These are phyloP conservation scores for Potorous gilbertii DNA, from an alignment of 2,797 vertebrate species.

Conservation along the genomic window DNA sequence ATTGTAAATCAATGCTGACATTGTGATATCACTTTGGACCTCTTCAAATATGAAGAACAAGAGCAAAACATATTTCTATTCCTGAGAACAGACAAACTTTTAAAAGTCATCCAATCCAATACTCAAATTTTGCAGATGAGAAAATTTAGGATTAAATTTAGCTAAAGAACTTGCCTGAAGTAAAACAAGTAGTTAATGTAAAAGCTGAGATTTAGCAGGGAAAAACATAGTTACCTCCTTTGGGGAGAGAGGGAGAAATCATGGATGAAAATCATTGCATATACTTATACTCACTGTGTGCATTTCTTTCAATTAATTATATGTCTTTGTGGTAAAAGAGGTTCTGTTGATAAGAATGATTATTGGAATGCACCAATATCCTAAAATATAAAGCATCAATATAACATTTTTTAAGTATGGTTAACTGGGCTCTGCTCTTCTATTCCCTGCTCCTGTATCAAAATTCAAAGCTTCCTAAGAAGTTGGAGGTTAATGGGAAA, in stretches of 20 bases:
- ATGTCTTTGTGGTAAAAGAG: background rate
- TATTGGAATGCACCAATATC: background rate
- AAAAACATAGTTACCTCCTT: background rate
- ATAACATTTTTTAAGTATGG: too few relatives aligned
- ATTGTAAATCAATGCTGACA: too few relatives aligned
- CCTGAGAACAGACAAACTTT: background rate
- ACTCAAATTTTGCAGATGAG: background rate
- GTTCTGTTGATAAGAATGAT: background rate
- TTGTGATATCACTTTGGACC: too few relatives aligned
- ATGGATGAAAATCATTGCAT: background rate
- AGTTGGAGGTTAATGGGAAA: too few relatives aligned
- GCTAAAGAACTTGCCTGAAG: background rate
- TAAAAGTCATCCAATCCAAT: background rate
- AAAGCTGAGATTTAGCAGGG: background rate
- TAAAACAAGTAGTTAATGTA: background rate
- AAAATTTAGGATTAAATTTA: background rate
- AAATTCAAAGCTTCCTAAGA: too few relatives aligned
- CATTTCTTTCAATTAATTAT: background rate
- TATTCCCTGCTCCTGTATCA: too few relatives aligned
- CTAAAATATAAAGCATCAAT: too few relatives aligned
- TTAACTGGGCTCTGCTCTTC: too few relatives aligned
- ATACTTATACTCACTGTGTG: background rate
- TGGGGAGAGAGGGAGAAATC: background rate
- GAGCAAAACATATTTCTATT: too few relatives aligned
- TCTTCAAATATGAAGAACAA: too few relatives aligned